Conservation (phyloP, 2,888 invertebrate genomes). For the Stenoptilia bipunctidactyla region DNA sequence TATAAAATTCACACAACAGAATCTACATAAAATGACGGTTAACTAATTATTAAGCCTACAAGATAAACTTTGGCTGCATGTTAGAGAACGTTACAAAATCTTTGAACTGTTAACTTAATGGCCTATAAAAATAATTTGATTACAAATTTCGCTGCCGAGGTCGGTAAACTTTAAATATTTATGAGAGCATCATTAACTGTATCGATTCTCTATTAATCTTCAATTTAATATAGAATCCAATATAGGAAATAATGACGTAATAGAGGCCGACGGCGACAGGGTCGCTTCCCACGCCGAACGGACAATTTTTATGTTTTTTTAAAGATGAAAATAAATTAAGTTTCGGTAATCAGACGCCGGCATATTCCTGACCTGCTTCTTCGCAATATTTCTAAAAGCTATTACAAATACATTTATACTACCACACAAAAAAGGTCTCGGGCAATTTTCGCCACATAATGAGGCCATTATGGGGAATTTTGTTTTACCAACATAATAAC, state of each 20-base stretch:
- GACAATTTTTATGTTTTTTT: constrained; percentile 52
- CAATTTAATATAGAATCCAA: constrained; percentile 65
- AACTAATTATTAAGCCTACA: background rate
- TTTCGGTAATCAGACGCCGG: constrained; percentile 65
- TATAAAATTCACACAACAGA: too few species aligned
- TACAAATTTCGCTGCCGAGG: background rate
- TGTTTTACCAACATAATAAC: constrained; percentile 72
- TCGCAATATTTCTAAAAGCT: constrained; percentile 71
- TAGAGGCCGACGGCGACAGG: constrained; percentile 67
- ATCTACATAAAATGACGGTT: too few species aligned
- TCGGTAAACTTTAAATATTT: constrained; percentile 7
- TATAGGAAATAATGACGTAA: constrained; percentile 70
- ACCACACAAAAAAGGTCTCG: constrained; percentile 66
- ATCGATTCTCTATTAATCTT: constrained; percentile 68
- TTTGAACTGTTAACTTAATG: background rate
- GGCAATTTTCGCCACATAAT: constrained; percentile 72
- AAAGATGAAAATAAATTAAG: constrained; percentile 65
- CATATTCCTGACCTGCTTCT: constrained; percentile 54
- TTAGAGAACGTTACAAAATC: background rate
- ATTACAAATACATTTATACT: constrained; percentile 71
- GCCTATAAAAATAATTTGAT: background rate
- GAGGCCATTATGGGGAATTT: constrained; percentile 70
- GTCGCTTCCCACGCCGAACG: constrained; percentile 64
- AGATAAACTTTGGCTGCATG: background rate
- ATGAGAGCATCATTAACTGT: constrained; percentile 35